Percentiles rank a stretch among this genome's conserved stretches.
phyloP scores from a whole-genome alignment of 2,797 vertebrate genomes.

The Thamnophis elegans region DNA sequence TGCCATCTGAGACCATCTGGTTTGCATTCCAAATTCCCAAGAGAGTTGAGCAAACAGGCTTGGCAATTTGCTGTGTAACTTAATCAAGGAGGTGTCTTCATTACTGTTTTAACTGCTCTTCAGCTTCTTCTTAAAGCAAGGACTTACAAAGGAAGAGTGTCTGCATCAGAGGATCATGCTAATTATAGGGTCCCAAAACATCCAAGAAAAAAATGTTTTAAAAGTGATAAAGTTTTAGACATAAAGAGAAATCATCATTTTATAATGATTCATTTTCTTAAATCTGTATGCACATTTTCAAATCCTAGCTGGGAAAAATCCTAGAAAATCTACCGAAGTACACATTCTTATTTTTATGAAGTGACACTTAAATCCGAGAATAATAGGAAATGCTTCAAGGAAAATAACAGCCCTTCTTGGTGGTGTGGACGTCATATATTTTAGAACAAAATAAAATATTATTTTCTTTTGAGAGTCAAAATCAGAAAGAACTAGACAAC shows the following conservation, averaged over 20 bases:
- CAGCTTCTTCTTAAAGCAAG: slow-evolving; percentile 17
- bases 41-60: neutral
- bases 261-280: neutral
- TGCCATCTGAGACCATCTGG: neutral
- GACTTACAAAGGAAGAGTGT: neutral
- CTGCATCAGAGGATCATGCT: neutral
- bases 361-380: neutral
- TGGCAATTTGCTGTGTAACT: neutral
- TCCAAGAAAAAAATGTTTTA: neutral
- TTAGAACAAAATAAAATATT: neutral
- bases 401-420: neutral
- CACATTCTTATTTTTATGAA: neutral
- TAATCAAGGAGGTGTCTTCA: neutral
- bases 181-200: neutral
- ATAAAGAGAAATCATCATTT: neutral
- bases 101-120: neutral
- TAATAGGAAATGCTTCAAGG: neutral
- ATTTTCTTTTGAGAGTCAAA: slow-evolving; percentile 14
- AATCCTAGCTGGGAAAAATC: neutral
- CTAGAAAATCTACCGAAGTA: neutral
- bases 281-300: neutral
- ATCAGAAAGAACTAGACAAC: neutral
- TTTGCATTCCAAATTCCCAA: neutral
- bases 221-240: neutral
- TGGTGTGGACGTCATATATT: neutral